Percentiles rank a stretch among this genome's conserved stretches.
phyloP scores from a whole-genome alignment of 2,797 vertebrate species.

The Lateolabrax maculatus region DNA sequence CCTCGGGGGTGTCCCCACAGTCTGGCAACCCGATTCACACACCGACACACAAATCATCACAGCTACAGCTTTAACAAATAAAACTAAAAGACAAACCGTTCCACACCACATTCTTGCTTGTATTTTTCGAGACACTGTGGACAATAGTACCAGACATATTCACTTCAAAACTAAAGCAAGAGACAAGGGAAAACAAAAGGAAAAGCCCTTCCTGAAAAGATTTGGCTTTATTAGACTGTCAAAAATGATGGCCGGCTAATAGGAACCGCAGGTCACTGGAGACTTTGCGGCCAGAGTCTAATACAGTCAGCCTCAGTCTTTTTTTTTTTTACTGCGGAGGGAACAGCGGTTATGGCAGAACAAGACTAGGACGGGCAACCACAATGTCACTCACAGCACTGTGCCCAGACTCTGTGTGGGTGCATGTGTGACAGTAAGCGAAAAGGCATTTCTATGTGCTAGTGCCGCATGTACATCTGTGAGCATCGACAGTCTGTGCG shows the following conservation, averaged over 20 bases:
- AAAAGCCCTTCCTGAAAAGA: slow-evolving; percentile 64
- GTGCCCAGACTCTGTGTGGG: slow-evolving; percentile 46
- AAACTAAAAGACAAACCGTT: slow-evolving; percentile 55
- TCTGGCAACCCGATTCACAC: slow-evolving; percentile 48
- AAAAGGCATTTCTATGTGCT: slow-evolving; percentile 16
- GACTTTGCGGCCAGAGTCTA: slow-evolving; percentile 62
- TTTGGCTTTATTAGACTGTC: slow-evolving; percentile 75
- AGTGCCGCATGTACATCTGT: slow-evolving; percentile 22
- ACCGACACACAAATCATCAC: slow-evolving; percentile 47
- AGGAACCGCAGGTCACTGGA: slow-evolving; percentile 68
- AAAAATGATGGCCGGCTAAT: slow-evolving; percentile 74
- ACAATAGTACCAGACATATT: slow-evolving; percentile 66
- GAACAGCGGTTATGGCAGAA: slow-evolving; percentile 59
- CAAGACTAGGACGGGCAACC: slow-evolving; percentile 61
- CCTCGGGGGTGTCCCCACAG: slow-evolving; percentile 26
- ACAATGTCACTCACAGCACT: slow-evolving; percentile 62
- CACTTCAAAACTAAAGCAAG: slow-evolving; percentile 56
- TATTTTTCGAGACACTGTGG: slow-evolving; percentile 65
- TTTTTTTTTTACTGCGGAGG: slow-evolving; percentile 41
- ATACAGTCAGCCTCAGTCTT: slow-evolving; percentile 50
- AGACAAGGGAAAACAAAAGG: slow-evolving; percentile 68
- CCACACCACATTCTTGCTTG: slow-evolving; percentile 54
- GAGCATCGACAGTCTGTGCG: slow-evolving; percentile 9
- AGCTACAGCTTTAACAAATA: slow-evolving; percentile 71
- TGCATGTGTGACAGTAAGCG: slow-evolving; percentile 6